Percentiles rank a stretch among this genome's conserved stretches.
Evolutionary conservation across 2,888 invertebrate genomes (phyloP).

Genomic region (Girardia tigrina): DNA sequence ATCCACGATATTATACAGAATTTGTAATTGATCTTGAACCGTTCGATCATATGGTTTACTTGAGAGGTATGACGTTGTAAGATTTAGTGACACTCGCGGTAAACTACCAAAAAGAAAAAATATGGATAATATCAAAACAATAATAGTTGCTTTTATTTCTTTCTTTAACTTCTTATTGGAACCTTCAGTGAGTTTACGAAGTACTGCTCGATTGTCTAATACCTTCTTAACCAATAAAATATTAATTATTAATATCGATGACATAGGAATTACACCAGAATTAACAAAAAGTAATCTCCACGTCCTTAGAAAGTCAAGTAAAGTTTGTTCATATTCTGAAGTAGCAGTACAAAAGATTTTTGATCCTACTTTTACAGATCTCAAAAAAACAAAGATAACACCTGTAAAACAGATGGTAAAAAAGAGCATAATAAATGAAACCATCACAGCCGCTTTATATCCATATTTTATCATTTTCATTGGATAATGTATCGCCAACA

Average conservation of each 20-base stretch:
- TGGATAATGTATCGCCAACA: not conserved
- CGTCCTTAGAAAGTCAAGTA: not conserved
- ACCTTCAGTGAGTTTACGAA: not conserved
- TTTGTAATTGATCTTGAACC: not conserved
- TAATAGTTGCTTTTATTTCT: slow-evolving; percentile 1
- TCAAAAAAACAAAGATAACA: not conserved
- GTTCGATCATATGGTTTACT: not conserved
- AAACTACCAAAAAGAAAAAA: not conserved
- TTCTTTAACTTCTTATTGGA: not conserved
- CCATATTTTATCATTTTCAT: not conserved
- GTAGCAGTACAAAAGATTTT: not conserved
- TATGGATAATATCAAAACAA: slow-evolving; percentile 7
- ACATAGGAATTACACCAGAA: not conserved
- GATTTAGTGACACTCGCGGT: not conserved
- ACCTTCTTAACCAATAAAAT: not conserved
- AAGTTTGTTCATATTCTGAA: not conserved
- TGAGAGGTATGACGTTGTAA: not conserved
- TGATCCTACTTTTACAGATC: not conserved
- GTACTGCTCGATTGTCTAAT: not conserved
- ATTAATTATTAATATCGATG: not conserved
- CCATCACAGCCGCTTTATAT: not conserved
- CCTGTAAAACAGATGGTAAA: not conserved
- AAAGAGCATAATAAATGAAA: not conserved
- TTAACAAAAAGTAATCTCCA: not conserved
- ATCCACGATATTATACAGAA: not conserved